These are phyloP conservation scores for Pontoporia blainvillei DNA, from an alignment of 2,113 vertebrate species.

Conservation along the genomic window DNA sequence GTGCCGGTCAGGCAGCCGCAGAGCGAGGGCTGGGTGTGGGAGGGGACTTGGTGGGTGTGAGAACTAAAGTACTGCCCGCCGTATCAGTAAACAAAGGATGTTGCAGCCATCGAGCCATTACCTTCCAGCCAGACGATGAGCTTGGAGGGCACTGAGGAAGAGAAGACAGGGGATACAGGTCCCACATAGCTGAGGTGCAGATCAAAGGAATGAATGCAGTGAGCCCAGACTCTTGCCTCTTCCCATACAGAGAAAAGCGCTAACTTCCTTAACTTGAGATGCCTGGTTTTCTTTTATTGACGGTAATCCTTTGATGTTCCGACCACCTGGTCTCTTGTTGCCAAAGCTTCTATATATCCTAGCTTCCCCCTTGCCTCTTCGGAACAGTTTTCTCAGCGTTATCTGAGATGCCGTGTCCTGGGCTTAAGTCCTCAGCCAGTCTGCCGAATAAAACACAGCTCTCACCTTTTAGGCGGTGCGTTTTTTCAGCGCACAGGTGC, in stretches of 20 bases:
- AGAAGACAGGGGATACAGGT: neutral
- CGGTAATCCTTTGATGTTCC: neutral
- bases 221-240: too few species aligned
- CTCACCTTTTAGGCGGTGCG: rapidly evolving
- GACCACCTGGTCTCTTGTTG: neutral
- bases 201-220: too few species aligned
- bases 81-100: neutral
- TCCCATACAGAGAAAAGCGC: neutral
- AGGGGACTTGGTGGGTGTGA: neutral
- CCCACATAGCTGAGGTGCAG: neutral
- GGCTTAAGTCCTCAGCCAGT: neutral
- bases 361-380: neutral
- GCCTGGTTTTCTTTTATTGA: neutral
- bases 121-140: neutral
- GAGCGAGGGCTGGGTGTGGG: too few species aligned
- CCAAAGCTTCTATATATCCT: neutral
- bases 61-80: neutral
- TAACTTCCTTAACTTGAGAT: neutral
- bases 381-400: neutral
- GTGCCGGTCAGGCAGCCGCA: neutral
- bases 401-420: neutral
- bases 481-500: neutral
- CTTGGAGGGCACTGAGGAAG: neutral
- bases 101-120: neutral
- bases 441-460: neutral